phyloP scores from a whole-genome alignment of 2,113 vertebrate species.

The Notiomystis cincta region DNA sequence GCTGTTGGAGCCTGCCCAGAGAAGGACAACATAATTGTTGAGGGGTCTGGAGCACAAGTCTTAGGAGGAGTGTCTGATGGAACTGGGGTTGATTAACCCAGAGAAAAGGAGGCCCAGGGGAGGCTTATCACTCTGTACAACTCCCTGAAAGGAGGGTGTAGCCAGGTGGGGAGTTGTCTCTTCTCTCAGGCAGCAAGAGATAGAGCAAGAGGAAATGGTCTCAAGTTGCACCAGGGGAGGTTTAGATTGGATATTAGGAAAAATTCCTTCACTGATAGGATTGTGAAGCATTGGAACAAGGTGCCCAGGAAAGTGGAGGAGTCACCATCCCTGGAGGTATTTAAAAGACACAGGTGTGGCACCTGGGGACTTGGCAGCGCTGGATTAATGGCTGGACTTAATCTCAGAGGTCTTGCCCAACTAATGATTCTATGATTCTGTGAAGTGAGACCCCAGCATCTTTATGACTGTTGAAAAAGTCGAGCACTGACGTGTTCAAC shows the following conservation, averaged over 20 bases:
- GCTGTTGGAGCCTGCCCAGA: background rate
- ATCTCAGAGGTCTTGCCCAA: background rate
- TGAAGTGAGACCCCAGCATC: background rate
- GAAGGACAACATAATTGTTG: background rate
- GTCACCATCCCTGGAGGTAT: background rate
- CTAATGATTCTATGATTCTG: background rate
- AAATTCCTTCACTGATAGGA: background rate
- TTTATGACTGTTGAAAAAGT: background rate
- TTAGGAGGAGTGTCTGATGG: background rate
- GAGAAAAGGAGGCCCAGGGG: background rate
- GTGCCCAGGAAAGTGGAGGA: background rate
- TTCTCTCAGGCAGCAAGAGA: background rate
- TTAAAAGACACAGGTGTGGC: background rate
- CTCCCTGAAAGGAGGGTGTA: background rate
- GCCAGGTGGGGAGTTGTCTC: background rate
- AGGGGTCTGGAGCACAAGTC: background rate
- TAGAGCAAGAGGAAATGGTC: background rate
- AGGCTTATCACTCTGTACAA: background rate
- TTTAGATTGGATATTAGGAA: background rate
- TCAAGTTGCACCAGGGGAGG: background rate
- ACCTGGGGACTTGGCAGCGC: background rate
- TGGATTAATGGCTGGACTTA: background rate
- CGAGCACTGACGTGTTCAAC: fast-evolving
- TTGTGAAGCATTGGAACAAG: background rate
- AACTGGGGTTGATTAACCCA: background rate